phyloP scores from a whole-genome alignment of 2,888 invertebrate genomes.

The Xiphydria camelus region DNA sequence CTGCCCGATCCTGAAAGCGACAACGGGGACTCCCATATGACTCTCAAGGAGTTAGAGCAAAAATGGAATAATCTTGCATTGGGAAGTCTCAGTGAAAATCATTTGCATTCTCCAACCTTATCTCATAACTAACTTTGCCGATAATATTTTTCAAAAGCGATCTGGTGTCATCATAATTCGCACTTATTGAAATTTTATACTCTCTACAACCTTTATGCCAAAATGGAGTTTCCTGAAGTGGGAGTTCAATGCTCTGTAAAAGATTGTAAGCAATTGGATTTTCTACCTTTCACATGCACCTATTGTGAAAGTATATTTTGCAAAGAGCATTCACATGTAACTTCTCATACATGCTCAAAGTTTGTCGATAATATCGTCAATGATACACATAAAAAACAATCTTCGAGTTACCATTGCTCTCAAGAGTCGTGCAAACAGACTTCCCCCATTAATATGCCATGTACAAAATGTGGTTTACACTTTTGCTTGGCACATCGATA shows the following conservation, averaged over 20 bases:
- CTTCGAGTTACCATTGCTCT: conserved; percentile 60
- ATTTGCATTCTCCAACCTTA: conserved; percentile 56
- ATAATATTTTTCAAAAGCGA: conserved; percentile 1
- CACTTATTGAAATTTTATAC: background rate
- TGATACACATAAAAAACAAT: conserved; percentile 30
- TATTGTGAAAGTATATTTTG: conserved; percentile 68
- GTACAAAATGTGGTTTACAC: conserved; percentile 68
- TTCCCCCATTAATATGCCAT: conserved; percentile 68
- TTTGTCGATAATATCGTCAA: conserved; percentile 40
- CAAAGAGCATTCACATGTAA: conserved; percentile 67
- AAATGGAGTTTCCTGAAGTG: conserved; percentile 76
- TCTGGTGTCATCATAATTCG: background rate
- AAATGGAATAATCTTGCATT: conserved; percentile 64
- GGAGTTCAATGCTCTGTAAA: conserved; percentile 68
- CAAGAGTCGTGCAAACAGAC: conserved; percentile 63
- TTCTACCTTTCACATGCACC: conserved; percentile 70
- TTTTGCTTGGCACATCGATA: conserved; percentile 72
- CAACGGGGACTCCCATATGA: conserved; percentile 87
- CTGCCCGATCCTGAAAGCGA: conserved; percentile 92
- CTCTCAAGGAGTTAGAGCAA: conserved; percentile 84
- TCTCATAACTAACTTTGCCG: conserved; percentile 42
- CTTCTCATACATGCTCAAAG: conserved; percentile 61
- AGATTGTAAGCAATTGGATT: conserved; percentile 71
- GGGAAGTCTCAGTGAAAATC: conserved; percentile 61
- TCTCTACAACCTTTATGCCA: conserved; percentile 11